Percentiles rank a stretch among this genome's conserved stretches.
phyloP scores from a whole-genome alignment of 2,113 vertebrate genomes.

The Tupaia tana region DNA sequence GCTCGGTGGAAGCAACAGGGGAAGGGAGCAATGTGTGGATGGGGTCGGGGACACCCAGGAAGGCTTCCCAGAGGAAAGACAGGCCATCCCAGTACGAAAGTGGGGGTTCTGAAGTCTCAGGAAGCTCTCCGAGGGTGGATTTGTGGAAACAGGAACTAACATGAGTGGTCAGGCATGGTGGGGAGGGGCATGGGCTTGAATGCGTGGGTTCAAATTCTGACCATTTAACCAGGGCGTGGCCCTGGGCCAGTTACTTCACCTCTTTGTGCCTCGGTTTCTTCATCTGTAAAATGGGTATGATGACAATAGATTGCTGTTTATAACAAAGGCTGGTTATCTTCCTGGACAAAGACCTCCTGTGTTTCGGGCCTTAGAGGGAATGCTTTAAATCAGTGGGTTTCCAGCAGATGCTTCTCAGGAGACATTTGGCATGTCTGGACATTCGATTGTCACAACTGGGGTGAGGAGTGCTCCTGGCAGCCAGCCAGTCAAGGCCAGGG shows the following conservation, averaged over 20 bases:
- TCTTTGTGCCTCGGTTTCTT: conserved; percentile 2
- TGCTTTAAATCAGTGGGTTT: not conserved
- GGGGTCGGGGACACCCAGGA: not conserved
- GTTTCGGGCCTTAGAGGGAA: not conserved
- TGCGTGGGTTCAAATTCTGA: not conserved
- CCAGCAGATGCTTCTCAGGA: not conserved
- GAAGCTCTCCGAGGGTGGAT: not conserved
- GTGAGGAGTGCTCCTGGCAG: not conserved
- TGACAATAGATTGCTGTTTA: not conserved
- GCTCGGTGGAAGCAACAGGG: no score
- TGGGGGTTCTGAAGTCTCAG: not conserved
- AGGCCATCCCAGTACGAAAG: not conserved
- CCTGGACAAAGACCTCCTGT: not conserved
- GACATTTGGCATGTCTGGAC: not conserved
- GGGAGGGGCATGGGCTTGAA: not conserved
- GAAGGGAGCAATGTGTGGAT: not conserved
- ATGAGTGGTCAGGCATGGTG: not conserved
- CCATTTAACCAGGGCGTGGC: not conserved
- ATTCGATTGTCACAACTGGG: not conserved
- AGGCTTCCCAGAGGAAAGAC: not conserved
- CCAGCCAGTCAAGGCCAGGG: not conserved
- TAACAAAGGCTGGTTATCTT: not conserved
- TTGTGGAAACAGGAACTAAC: not conserved
- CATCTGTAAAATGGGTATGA: not conserved
- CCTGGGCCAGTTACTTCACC: not conserved